Conservation (phyloP, 2,888 invertebrate species). For the Spisula subtruncata region DNA sequence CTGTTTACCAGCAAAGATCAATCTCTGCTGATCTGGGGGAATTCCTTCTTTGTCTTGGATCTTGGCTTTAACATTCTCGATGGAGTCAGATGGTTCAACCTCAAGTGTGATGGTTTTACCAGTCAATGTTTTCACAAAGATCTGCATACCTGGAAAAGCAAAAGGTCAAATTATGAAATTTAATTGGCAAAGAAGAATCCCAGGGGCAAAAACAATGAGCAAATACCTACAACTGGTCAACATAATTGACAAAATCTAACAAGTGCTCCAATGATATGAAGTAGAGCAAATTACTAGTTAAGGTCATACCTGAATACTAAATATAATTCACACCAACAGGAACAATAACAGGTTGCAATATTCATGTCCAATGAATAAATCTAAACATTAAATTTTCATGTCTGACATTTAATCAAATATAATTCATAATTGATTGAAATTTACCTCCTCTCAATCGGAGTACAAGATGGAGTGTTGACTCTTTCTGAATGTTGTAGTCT, state of each 20-base stretch:
- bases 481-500: conserved; percentile 98
- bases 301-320: too few relatives aligned
- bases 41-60: conserved; percentile 90
- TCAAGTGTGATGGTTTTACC: conserved; percentile 80
- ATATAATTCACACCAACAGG: too few relatives aligned
- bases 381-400: too few relatives aligned
- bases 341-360: too few relatives aligned
- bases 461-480: conserved; percentile 56
- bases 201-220: too few relatives aligned
- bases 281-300: too few relatives aligned
- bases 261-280: too few relatives aligned
- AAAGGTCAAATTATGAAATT: not conserved
- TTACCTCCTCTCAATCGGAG: conserved; percentile 49
- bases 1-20: conserved; percentile 98
- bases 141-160: conserved; percentile 89
- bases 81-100: conserved; percentile 95
- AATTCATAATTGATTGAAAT: not conserved
- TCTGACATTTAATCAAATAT: not conserved
- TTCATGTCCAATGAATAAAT: too few relatives aligned
- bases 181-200: too few relatives aligned
- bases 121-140: conserved; percentile 78
- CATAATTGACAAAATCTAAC: too few relatives aligned
- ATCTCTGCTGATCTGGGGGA: conserved; percentile 93
- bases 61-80: conserved; percentile 95
- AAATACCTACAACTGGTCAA: too few relatives aligned